Base-by-base conservation (phyloP, 2,797 vertebrate species). In the Kryptolebias ocellatus region DNA sequence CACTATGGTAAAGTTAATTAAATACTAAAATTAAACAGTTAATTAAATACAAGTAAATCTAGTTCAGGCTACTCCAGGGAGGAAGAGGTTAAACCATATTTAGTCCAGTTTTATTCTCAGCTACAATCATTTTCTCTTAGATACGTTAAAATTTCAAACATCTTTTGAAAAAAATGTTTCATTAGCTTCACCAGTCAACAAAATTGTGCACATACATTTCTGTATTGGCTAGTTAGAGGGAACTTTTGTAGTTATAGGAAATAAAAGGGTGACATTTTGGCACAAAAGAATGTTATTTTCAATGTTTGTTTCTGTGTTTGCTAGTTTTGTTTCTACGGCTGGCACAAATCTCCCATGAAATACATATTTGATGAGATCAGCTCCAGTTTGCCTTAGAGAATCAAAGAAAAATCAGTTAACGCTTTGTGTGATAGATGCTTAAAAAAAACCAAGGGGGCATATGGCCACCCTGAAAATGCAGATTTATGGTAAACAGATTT, bases 401-500 rank as follows among this genome's bases (percentile, higher is more conserved):
- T 29, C 44, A 65, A 47, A 31, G 20, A 14, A 47, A 54, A 61
- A 44, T 34, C 53, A 24, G 18, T 53, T 39, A 5, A 52, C 15
- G 3, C 7, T 39, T 54, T 57, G 29, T 27, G 9, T 3, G 11
- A 24, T 39, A 2, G 52, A 49, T 24, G 3, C 6, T 28, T 20
- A 28, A 28, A 14, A 18, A 20, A 18, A 18, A 10, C 44, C 27
- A 28, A 18, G 24, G 4, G 17, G 2, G 3, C 24, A n/a, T 34
- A 24, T 8, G 49, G 3, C 14, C 11, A 53, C 49, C 11, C 8
- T 14, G 0, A 42, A 50, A 37, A 45, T 28, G 45, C 15, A 67
- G 58, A 72, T 53, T 51, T 59, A 42, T 56, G 69, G 57, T 29
- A 56, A 61, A 71, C 8, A 42, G 59, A 24, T 24, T 24, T 56